phyloP scores from a whole-genome alignment of 2,113 vertebrate species.

The Percopsis transmontana region DNA sequence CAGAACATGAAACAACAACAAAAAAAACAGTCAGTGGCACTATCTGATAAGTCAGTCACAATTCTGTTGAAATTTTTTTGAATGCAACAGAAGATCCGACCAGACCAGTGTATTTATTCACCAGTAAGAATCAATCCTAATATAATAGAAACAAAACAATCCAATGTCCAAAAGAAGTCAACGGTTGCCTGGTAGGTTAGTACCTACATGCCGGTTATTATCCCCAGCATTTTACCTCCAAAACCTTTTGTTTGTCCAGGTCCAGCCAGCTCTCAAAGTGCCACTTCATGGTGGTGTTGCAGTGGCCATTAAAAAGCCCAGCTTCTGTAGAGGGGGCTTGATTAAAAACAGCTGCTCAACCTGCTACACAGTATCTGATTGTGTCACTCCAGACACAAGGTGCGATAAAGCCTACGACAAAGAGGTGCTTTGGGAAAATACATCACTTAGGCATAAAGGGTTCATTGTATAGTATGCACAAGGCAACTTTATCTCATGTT shows the following conservation, averaged over 20 bases:
- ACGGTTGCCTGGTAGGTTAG: slow-evolving; percentile 38
- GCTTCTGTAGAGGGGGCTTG: slow-evolving; percentile 23
- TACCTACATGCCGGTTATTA: slow-evolving; percentile 43
- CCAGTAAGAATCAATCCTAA: no score
- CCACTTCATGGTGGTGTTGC: slow-evolving; percentile 41
- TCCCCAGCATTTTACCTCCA: slow-evolving; percentile 7
- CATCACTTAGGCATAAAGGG: slow-evolving; percentile 6
- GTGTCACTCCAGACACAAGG: slow-evolving; percentile 40
- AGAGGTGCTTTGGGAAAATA: slow-evolving; percentile 37
- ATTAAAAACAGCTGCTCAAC: slow-evolving; percentile 57
- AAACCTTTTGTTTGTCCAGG: slow-evolving; percentile 41
- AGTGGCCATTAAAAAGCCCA: slow-evolving; percentile 39
- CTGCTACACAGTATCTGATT: slow-evolving; percentile 37
- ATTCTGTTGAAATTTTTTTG: no score
- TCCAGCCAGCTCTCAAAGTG: slow-evolving; percentile 19
- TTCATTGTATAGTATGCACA: slow-evolving; percentile 1
- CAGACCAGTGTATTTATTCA: no score
- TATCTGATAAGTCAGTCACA: no score
- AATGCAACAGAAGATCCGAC: no score
- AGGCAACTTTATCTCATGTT: no score
- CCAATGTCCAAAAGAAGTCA: no score
- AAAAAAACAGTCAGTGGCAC: no score
- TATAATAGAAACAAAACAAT: no score
- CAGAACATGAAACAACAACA: no score
- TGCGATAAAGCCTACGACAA: slow-evolving; percentile 18